Evolutionary conservation across 2,797 vertebrate species (phyloP).

Genomic region (Rhinophrynus dorsalis): DNA sequence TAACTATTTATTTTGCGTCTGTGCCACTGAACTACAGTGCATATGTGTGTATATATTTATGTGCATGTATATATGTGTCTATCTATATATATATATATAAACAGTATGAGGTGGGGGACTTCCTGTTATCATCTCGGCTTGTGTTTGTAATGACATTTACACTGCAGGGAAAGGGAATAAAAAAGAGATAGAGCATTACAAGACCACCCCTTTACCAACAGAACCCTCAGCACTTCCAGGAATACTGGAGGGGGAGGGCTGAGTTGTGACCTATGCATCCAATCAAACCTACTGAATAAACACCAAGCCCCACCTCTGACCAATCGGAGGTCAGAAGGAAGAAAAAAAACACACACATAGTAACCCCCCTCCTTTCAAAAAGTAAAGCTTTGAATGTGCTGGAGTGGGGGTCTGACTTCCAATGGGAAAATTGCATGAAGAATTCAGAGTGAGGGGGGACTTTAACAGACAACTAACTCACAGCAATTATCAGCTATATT

Average conservation of each 20-base stretch:
- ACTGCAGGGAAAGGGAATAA: conserved; percentile 42
- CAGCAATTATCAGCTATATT: conserved; percentile 7
- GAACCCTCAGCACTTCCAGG: conserved; percentile 54
- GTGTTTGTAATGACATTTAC: conserved; percentile 47
- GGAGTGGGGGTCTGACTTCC: conserved; percentile 35
- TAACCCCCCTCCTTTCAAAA: conserved; percentile 31
- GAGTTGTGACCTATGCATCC: neutral
- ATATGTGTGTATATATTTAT: neutral
- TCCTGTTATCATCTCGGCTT: conserved; percentile 48
- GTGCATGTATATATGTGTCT: neutral
- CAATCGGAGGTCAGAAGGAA: conserved; percentile 10
- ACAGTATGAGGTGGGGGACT: conserved; percentile 1
- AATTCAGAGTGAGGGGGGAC: conserved; percentile 20
- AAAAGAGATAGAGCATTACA: conserved; percentile 44
- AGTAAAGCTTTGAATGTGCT: conserved; percentile 36
- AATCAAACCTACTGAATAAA: neutral
- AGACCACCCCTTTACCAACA: conserved; percentile 54
- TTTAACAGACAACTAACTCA: conserved; percentile 12
- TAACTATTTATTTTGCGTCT: too few species aligned
- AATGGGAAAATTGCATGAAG: conserved; percentile 32
- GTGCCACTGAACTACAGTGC: too few species aligned
- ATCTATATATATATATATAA: neutral
- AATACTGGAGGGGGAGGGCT: conserved; percentile 45
- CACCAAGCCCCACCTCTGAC: neutral
- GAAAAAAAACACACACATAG: neutral